Evolutionary conservation across 1,140 invertebrate species (phyloP).

Genomic region (Saxidomus purpurata): DNA sequence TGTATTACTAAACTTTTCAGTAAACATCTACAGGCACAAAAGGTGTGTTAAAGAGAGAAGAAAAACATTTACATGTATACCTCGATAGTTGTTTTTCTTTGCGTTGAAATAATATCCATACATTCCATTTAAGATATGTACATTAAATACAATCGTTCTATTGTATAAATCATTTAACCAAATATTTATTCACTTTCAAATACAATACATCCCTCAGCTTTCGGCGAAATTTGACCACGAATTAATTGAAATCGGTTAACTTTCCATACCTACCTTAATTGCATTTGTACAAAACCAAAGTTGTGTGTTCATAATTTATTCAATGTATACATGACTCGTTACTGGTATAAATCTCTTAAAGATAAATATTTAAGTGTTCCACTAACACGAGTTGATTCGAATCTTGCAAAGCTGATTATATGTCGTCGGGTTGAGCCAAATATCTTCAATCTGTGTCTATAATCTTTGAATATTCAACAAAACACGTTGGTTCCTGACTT

Average conservation of each 20-base stretch:
- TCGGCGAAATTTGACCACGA: not conserved
- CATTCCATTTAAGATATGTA: too few species aligned
- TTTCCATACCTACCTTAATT: too few species aligned
- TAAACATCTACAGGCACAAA: too few species aligned
- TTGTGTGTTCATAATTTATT: not conserved
- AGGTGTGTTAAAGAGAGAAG: too few species aligned
- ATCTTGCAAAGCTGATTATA: not conserved
- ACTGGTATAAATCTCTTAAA: not conserved
- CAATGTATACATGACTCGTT: not conserved
- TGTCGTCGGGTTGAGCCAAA: not conserved
- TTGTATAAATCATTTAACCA: not conserved
- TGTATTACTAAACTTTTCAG: too few species aligned
- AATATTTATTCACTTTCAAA: not conserved
- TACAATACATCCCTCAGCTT: not conserved
- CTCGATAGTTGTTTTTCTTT: too few species aligned
- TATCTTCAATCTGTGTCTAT: not conserved
- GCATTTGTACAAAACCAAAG: too few species aligned
- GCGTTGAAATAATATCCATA: too few species aligned
- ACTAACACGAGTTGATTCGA: not conserved
- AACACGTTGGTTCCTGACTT: not conserved
- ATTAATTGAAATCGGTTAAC: not conserved
- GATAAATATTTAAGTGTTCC: slow-evolving; percentile 10
- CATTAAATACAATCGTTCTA: not conserved
- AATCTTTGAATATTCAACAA: not conserved
- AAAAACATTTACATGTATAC: too few species aligned